Conservation (phyloP, 2,113 vertebrate species). For the rat (Rattus norvegicus) region GRCr8 NC_086029.1:28597001-28597500, state of each 20-base stretch:
- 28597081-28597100: not conserved
- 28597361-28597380: too few species aligned
- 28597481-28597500: not conserved
- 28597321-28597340: not conserved
- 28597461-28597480: not conserved
- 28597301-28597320: not conserved
- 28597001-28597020: not conserved
- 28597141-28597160: not conserved
- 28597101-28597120: slow-evolving; percentile 24
- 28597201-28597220: not conserved
- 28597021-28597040: not conserved
- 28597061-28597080: not conserved
- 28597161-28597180: not conserved
- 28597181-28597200: not conserved
- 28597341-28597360: too few species aligned
- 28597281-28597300: not conserved
- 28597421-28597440: not conserved
- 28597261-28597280: not conserved
- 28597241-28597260: not conserved
- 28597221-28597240: not conserved
- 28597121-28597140: not conserved
- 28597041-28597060: not conserved
- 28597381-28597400: not conserved
- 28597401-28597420: not conserved
- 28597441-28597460: not conserved